Percentiles rank a stretch among this genome's conserved stretches.
Conservation (phyloP, 1,140 invertebrate genomes). For the Heliconius hermathena region DNA sequence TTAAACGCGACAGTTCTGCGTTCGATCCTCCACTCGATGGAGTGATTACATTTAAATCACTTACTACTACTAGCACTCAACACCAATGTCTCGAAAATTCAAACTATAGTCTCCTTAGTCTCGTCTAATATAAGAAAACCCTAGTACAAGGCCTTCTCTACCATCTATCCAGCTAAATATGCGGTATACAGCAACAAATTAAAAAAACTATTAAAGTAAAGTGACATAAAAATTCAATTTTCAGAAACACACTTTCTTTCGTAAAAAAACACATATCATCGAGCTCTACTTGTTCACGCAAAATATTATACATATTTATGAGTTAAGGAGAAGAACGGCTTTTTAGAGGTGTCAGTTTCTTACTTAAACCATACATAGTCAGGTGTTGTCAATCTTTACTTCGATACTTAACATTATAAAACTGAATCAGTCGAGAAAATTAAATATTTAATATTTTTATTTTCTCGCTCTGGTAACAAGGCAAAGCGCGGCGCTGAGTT, state of each 20-base stretch:
- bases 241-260: neutral
- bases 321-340: constrained; percentile 28
- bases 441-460: too few species aligned
- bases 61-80: too few species aligned
- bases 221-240: neutral
- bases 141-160: neutral
- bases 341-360: constrained; percentile 35
- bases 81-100: too few species aligned
- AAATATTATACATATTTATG: constrained; percentile 35
- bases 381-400: neutral
- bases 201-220: neutral
- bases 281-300: constrained; percentile 12
- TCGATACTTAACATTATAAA: too few species aligned
- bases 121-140: too few species aligned
- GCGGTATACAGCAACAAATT: neutral
- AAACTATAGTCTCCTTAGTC: too few species aligned
- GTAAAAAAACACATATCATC: neutral
- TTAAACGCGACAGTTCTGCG: too few species aligned
- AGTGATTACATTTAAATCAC: too few species aligned
- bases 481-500: too few species aligned
- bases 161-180: neutral
- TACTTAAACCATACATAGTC: neutral
- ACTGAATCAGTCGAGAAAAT: too few species aligned
- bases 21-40: too few species aligned
- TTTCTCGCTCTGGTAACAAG: too few species aligned